Evolutionary conservation across 2,797 vertebrate genomes (phyloP).

Genomic region (Crenuchus spilurus): DNA sequence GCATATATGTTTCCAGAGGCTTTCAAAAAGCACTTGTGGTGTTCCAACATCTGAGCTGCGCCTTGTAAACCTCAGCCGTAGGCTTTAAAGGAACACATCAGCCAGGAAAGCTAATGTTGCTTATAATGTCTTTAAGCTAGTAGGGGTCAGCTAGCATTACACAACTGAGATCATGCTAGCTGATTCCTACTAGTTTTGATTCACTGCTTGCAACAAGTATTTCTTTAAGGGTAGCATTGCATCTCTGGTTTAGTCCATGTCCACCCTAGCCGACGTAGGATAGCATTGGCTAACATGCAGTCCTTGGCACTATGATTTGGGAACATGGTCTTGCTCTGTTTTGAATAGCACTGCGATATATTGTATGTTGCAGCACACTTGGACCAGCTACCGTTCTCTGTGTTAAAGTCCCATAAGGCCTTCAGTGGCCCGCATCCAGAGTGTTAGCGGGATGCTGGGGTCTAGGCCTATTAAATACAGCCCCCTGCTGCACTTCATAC

Average conservation of each 20-base stretch:
- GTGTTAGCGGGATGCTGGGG: conserved; percentile 55
- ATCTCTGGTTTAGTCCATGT: not conserved
- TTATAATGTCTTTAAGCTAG: conserved; percentile 3
- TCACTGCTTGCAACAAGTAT: too few species aligned
- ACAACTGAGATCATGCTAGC: not conserved
- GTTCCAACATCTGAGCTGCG: conserved; percentile 39
- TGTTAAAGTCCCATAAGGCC: conserved; percentile 27
- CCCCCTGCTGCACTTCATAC: conserved; percentile 52
- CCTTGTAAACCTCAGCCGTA: conserved; percentile 47
- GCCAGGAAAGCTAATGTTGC: conserved; percentile 1
- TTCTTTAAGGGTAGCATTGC: not conserved
- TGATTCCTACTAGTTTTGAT: not conserved
- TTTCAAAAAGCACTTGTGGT: conserved; percentile 41
- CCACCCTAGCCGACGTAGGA: not conserved
- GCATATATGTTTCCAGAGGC: conserved; percentile 49
- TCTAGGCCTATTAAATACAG: conserved; percentile 55
- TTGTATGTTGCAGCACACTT: not conserved
- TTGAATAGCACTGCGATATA: conserved; percentile 27
- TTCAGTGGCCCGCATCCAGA: conserved; percentile 47
- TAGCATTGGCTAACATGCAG: not conserved
- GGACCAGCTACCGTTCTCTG: not conserved
- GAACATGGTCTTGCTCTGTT: conserved; percentile 33
- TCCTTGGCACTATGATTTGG: conserved; percentile 41
- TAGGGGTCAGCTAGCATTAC: not conserved
- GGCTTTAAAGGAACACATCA: conserved; percentile 25